Conservation (phyloP, 2,113 vertebrate genomes). For the Oreotrochilus melanogaster region DNA sequence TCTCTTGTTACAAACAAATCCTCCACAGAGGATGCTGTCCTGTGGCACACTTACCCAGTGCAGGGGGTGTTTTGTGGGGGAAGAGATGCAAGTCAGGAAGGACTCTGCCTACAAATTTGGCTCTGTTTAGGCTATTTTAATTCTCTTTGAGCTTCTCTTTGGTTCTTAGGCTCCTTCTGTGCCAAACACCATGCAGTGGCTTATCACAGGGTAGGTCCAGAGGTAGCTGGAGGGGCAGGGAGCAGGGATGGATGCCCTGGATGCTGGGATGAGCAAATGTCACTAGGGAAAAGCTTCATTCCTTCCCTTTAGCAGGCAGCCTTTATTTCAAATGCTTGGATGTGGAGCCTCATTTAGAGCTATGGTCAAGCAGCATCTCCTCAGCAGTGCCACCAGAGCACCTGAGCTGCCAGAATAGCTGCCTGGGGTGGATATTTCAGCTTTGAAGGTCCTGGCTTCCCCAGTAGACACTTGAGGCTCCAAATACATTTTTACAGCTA, state of each 20-base stretch:
- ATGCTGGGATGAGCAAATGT: not conserved
- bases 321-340: not conserved
- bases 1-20: not conserved
- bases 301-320: not conserved
- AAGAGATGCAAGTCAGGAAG: not conserved
- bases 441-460: not conserved
- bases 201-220: not conserved
- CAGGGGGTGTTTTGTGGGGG: too few relatives aligned
- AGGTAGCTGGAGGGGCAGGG: fast-evolving
- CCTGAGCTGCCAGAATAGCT: not conserved
- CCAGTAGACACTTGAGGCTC: not conserved
- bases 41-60: fast-evolving
- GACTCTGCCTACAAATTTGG: not conserved
- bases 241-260: not conserved
- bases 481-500: not conserved
- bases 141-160: not conserved
- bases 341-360: not conserved
- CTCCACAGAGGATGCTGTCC: not conserved
- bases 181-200: fast-evolving
- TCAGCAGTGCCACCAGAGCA: fast-evolving
- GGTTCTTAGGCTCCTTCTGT: not conserved
- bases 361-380: fast-evolving
- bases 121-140: not conserved
- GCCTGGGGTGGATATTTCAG: not conserved
- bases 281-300: not conserved